Percentiles rank a stretch among this genome's conserved stretches.
Conservation (phyloP, 2,888 invertebrate species). For the Pharmacophagus antenor region DNA sequence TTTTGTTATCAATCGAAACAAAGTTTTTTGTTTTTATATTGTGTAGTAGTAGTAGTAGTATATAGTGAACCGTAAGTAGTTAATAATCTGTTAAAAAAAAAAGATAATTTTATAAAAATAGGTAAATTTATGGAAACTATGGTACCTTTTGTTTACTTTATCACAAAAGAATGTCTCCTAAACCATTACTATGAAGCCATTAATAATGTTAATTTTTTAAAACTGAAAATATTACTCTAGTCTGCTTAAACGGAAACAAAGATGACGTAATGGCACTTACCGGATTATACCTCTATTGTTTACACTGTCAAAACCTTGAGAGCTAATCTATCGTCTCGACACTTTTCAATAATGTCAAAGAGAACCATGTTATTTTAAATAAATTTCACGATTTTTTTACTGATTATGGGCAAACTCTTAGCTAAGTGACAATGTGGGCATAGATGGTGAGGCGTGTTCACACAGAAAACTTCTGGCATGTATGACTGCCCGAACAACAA, state of each 20-base stretch:
- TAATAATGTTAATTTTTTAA: background rate
- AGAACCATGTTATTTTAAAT: background rate
- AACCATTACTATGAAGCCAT: background rate
- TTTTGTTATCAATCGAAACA: background rate
- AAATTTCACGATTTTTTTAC: too few species aligned
- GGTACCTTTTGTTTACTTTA: background rate
- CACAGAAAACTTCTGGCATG: too few species aligned
- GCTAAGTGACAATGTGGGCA: too few species aligned
- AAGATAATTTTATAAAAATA: too few species aligned
- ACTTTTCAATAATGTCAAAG: background rate
- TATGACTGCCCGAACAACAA: too few species aligned
- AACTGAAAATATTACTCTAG: background rate
- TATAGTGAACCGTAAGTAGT: too few species aligned
- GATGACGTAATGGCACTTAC: background rate
- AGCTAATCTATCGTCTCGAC: background rate
- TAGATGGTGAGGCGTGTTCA: too few species aligned
- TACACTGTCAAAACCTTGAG: background rate
- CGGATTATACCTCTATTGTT: background rate
- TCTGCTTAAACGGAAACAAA: background rate
- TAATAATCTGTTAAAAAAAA: too few species aligned
- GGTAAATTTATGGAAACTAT: too few species aligned
- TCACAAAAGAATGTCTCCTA: background rate
- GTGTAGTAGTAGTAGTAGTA: too few species aligned
- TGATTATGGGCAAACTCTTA: too few species aligned
- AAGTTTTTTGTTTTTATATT: too few species aligned